Conservation (phyloP, 1,140 invertebrate species). For the Nebria ingens region DNA sequence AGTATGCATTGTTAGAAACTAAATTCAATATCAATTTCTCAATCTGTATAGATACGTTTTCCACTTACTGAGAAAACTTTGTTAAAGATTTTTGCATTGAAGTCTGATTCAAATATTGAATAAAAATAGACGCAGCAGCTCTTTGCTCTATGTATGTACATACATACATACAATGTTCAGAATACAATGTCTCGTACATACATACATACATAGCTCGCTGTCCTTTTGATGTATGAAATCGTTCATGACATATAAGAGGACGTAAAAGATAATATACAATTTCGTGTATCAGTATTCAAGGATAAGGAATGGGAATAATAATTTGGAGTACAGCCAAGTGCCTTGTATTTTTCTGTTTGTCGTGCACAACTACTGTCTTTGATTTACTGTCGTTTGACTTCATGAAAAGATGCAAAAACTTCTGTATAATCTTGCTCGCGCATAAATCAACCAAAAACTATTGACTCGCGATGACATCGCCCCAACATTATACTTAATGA, state of each 20-base stretch:
- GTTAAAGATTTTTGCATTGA: too few relatives aligned
- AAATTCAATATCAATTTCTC: too few relatives aligned
- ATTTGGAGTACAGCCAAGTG: conserved; percentile 4
- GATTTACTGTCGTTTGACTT: conserved; percentile 3
- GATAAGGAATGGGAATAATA: conserved; percentile 6
- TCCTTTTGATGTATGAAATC: not conserved
- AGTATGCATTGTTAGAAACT: too few relatives aligned
- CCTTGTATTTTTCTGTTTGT: conserved; percentile 9
- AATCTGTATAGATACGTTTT: too few relatives aligned
- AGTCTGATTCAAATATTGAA: too few relatives aligned
- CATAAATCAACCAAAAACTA: conserved; percentile 1
- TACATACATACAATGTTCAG: too few relatives aligned
- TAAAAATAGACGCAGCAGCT: too few relatives aligned
- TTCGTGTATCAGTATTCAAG: conserved; percentile 6
- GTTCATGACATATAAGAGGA: not conserved
- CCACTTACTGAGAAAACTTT: too few relatives aligned
- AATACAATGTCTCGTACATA: too few relatives aligned
- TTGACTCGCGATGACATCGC: not conserved
- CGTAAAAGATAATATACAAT: conserved; percentile 3
- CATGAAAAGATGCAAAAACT: conserved; percentile 6
- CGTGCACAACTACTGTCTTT: not conserved
- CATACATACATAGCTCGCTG: too few relatives aligned
- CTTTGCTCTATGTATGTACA: too few relatives aligned
- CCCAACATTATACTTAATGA: not conserved
- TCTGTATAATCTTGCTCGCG: not conserved